Evolutionary conservation across 2,888 invertebrate genomes (phyloP).

Genomic region (Andrena fulva): DNA sequence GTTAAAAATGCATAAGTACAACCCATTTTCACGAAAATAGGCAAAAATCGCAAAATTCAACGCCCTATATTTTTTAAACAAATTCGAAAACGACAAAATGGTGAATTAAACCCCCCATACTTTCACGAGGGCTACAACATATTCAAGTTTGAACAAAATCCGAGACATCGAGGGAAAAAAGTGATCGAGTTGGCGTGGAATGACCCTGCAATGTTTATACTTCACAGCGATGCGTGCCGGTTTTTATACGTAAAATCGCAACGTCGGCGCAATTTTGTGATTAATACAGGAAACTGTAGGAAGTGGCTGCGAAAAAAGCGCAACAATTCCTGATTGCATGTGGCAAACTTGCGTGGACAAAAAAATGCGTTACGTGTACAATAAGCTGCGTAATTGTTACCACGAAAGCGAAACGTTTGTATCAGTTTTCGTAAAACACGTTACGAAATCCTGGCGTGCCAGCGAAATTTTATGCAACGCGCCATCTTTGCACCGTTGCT

Average conservation of each 20-base stretch:
- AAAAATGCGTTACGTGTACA: neutral
- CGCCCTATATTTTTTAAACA: too few species aligned
- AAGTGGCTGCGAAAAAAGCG: neutral
- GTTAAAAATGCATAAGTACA: too few species aligned
- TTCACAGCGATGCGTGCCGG: too few species aligned
- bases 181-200: too few species aligned
- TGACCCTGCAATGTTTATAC: neutral
- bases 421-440: constrained; percentile 19
- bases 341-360: neutral
- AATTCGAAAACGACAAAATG: too few species aligned
- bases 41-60: too few species aligned
- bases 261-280: neutral
- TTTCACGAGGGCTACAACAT: too few species aligned
- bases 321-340: neutral
- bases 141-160: too few species aligned
- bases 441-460: constrained; percentile 31
- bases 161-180: too few species aligned
- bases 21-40: too few species aligned
- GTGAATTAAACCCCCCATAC: too few species aligned
- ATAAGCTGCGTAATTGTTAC: constrained; percentile 14
- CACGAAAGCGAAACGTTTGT: constrained; percentile 15
- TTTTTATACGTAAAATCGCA: neutral
- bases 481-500: constrained; percentile 17
- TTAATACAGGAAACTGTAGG: neutral
- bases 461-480: constrained; percentile 36